Evolutionary conservation across 2,797 vertebrate species (phyloP).

Genomic region (Tragelaphus oryx): DNA sequence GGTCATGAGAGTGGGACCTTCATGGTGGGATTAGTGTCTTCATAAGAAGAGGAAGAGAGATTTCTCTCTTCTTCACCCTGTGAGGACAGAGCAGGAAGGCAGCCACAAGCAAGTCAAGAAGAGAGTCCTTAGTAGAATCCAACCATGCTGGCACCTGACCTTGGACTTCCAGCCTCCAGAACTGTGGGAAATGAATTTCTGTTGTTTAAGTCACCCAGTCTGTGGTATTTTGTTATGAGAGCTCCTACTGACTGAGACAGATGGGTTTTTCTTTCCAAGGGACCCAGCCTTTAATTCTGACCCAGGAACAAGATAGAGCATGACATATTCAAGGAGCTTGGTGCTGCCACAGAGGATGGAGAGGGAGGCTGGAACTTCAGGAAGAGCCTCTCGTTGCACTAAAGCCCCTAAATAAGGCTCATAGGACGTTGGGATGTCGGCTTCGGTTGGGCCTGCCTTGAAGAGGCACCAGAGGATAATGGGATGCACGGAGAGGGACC

Average conservation of each 20-base stretch:
- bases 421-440: neutral
- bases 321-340: neutral
- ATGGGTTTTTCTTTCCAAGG: constrained; percentile 15
- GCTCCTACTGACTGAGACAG: neutral
- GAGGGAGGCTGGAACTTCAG: neutral
- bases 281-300: neutral
- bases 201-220: neutral
- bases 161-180: neutral
- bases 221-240: neutral
- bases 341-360: neutral
- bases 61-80: neutral
- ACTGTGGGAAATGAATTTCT: neutral
- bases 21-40: neutral
- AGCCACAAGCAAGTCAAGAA: neutral
- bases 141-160: neutral
- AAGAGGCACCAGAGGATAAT: neutral
- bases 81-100: neutral
- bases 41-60: neutral
- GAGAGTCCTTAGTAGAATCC: neutral
- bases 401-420: neutral
- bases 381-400: neutral
- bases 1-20: neutral
- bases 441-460: neutral
- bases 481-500: neutral
- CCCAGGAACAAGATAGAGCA: neutral